Evolutionary conservation across 2,113 vertebrate genomes (phyloP).

Genomic region (Oreotrochilus melanogaster): DNA sequence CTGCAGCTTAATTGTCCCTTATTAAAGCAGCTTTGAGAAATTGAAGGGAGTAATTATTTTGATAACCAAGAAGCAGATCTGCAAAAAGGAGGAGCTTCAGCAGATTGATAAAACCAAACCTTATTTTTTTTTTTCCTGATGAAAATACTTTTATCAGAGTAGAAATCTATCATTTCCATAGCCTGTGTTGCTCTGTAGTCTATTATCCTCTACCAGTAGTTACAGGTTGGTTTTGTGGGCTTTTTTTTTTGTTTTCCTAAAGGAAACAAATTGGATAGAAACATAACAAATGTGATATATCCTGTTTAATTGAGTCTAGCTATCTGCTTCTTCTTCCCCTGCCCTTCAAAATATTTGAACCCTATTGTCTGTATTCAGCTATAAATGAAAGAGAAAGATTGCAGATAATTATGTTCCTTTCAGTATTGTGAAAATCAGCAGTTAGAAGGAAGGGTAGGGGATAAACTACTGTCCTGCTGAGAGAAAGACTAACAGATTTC

Average conservation of each 20-base stretch:
- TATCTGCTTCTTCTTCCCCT: neutral
- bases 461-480: constrained; percentile 42
- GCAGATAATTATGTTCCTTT: constrained; percentile 18
- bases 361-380: neutral
- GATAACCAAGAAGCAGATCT: neutral
- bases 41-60: neutral
- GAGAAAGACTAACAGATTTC: constrained; percentile 60
- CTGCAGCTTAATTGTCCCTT: neutral
- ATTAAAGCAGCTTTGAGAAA: neutral
- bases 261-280: neutral
- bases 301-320: neutral
- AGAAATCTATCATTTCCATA: neutral
- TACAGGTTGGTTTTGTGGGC: neutral
- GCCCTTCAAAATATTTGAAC: neutral
- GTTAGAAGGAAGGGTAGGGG: neutral
- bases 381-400: neutral
- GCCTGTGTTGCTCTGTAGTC: neutral
- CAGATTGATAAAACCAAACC: neutral
- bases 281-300: neutral
- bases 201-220: neutral
- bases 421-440: constrained; percentile 54
- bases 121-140: neutral
- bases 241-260: neutral
- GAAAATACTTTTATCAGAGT: neutral
- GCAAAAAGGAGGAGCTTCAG: neutral